Evolutionary conservation across 2,797 vertebrate genomes (phyloP), one percentile per base, ranked within the genome.

Genomic region (Myotis planiceps): DNA sequence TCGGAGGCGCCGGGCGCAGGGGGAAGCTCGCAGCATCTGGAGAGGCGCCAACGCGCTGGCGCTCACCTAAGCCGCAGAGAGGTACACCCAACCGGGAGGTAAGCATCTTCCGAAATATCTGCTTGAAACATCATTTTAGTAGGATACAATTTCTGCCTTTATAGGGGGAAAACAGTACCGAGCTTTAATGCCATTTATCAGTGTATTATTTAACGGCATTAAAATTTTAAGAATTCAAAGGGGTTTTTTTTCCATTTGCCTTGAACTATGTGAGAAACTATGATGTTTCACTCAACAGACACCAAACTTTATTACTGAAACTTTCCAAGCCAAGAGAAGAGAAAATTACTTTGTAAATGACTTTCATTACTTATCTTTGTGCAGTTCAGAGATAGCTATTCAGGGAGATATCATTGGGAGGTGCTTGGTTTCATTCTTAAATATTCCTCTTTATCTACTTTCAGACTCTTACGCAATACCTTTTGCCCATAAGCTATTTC

Each of bases 91-190:
- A 8, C 88, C 7, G 0, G 55, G 90, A 97, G 98, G 97, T 98
- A 97, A 97, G 97, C 80, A 86, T 95, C 96, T 92, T 79, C 88
- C 85, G 47, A 49, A 79, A 65, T 55, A 25, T 6, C 68, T 37
- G n/a, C 34, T 51, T 71, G 39, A 72, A 71, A 25, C 34, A 9
- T n/a, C 34, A 53, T 42, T 85, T 93, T n/a, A 12, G 29, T 42
- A 45, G 34, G 42, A 39, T 16, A 53, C 21, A 39, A 79, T 81
- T 72, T 76, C 75, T 58, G 10, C 82, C 60, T 92, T 53, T 72
- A 34, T 1, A 5, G 15, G 9, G 27, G 1, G 2, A 45, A 63
- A 8, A 23, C 51, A 79, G 71, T 32, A 32, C 12, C 13, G 18
- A 79, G n/a, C 7, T 84, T 78, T 87, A 34, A 75, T 81, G 65